A percentile compares a stretch with the other conserved stretches of the same genome.
phyloP scores from a whole-genome alignment of 1,140 invertebrate genomes.

The Heliconius nattereri region DNA sequence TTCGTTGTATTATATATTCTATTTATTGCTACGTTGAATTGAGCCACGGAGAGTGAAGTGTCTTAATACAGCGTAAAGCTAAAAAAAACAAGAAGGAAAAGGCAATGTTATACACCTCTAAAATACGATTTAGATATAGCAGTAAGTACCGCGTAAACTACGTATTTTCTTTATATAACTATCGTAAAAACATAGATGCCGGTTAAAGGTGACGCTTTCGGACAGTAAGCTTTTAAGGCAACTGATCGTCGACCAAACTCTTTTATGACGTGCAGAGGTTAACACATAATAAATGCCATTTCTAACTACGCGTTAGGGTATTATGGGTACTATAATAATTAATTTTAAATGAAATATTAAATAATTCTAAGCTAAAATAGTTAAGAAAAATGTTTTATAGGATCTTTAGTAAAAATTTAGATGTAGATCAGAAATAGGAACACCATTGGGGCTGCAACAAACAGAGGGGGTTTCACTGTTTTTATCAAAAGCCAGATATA shows the following conservation, averaged over 20 bases:
- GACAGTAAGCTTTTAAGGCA: background rate
- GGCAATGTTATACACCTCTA: background rate
- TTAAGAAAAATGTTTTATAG: no score
- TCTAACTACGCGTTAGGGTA: background rate
- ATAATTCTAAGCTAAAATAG: no score
- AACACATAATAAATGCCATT: background rate
- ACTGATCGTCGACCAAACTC: background rate
- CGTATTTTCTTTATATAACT: background rate
- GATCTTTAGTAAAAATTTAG: no score
- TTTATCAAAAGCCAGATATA: no score
- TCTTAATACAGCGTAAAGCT: no score
- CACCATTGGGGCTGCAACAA: no score
- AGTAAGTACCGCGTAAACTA: background rate
- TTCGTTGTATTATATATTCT: no score
- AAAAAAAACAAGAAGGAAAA: background rate
- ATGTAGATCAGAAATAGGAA: no score
- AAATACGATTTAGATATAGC: background rate
- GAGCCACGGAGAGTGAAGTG: no score
- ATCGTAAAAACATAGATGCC: background rate
- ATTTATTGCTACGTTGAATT: no score
- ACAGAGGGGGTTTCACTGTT: no score
- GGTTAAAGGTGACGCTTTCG: background rate
- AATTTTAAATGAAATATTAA: background rate
- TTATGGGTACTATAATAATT: background rate
- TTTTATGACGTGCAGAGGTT: conserved; percentile 3